Evolutionary conservation across 2,113 vertebrate species (phyloP), one percentile per base, ranked within the genome.

Genomic region (Kryptolebias marmoratus): DNA sequence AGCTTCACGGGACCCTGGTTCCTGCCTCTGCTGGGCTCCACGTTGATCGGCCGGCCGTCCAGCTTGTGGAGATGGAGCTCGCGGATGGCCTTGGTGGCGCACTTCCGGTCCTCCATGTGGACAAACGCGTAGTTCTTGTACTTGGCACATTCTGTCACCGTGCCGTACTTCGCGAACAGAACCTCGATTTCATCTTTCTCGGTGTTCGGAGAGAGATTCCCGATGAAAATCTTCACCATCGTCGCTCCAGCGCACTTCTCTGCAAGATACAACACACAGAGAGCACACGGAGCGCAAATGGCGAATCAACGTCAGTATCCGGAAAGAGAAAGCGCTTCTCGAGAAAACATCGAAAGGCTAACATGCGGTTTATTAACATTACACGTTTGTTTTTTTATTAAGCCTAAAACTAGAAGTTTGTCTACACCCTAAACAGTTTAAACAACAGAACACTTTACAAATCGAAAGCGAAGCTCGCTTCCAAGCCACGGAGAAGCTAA

Each of bases 211-310:
- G 94, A 91, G 28, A 95, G 89, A 77, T 95, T 95, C 0, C 94
- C 94, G 3, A 95, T 93, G 71, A 95, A 95, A 18, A 95, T 94
- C 84, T 95, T 95, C 81, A 95, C 94, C 94, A 95, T 95, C 15
- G 70, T 63, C 42, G 58, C 72, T 68, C 72, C 55, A 64, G 44
- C 49, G 65, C 52, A n/a, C 0, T 8, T 47, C 22, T 66, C 50
- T 75, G 36, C 11, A 18, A 2, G 13, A 5, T 42, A 42, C 39
- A 42, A 42, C 4, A 42, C 5, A 42, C 39, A 42, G 39, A 42
- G 10, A 36, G 32, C 32, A 36, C 32, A 9, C 39, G 9, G 5
- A 42, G 5, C 5, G 39, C 9, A 42, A 42, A 42, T 42, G 39
- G 39, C 39, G 39, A 42, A 10, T 5, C 39, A 1, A 42, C 39